Base-by-base conservation (phyloP, 2,797 vertebrate species). In the Denticeps clupeoides region DNA sequence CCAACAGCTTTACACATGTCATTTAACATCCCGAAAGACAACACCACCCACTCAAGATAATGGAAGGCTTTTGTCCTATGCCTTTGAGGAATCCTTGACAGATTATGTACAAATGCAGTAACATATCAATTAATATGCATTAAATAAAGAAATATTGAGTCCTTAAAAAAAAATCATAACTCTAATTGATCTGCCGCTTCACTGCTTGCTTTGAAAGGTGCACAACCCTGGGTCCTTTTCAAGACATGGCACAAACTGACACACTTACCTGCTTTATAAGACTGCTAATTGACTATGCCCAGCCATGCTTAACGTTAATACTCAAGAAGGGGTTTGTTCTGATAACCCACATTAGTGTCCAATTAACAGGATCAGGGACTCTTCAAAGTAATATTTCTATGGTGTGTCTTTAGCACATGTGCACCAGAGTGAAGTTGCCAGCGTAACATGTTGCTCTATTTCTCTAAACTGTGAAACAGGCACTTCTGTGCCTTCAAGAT, bases 1-100 rank as follows among this genome's bases (percentile, higher is more conserved):
- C 64, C 73, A 73, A 75, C 77, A 65, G 69, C 63, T 68, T 66
- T 53, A 63, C 68, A 74, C 75, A 76, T 70, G 55, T 51, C 43
- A 32, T 63, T 67, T 59, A 47, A 56, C 19, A 49, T 68, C 72
- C 80, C 75, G 62, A 69, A 74, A 79, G 78, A 74, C 71, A 69
- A 65, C 65, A 74, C 18, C 10, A 74, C 62, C 73, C 74, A 64
- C 63, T 72, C 74, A 71, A 71, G 68, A 74, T 72, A 73, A 76
- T 70, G 74, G 55, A 74, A 71, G 66, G 57, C 73, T 74, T 79
- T 81, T 77, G 73, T 75, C 75, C 68, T 65, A 64, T 19, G 75
- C 72, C 78, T 82, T 80, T 80, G 70, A 81, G 69, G 71, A 76
- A 74, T 71, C 76, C 78, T 77, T 68, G 71, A 72, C 71, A 73